phyloP scores from a whole-genome alignment of 2,888 invertebrate species.

The Phyto melanocephala region DNA sequence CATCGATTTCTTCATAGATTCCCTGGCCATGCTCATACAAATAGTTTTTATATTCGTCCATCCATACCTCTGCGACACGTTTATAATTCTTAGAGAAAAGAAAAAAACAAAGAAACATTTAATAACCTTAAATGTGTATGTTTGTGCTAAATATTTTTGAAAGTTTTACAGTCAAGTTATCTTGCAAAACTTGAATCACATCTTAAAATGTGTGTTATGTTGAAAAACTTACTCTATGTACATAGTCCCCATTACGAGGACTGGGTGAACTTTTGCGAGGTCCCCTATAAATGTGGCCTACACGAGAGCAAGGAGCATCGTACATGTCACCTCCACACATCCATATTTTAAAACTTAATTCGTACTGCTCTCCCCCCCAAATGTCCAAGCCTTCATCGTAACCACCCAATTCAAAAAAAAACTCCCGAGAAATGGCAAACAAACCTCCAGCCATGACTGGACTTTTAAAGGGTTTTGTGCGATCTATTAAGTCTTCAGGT shows the following conservation, averaged over 20 bases:
- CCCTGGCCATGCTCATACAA: conserved; percentile 88
- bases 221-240: conserved; percentile 77
- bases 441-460: conserved; percentile 99
- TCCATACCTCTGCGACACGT: conserved; percentile 98
- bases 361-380: conserved; percentile 99
- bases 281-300: conserved; percentile 94
- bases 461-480: conserved; percentile 81
- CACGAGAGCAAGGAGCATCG: conserved; percentile 95
- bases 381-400: conserved; percentile 96
- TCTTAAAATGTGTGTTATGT: no score
- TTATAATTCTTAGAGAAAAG: conserved; percentile 86
- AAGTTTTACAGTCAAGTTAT: no score
- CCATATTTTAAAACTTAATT: conserved; percentile 98
- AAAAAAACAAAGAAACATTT: not conserved
- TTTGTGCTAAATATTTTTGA: no score
- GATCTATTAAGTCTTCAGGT: conserved; percentile 74
- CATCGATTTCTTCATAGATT: conserved; percentile 85
- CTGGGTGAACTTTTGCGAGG: conserved; percentile 90
- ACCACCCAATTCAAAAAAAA: conserved; percentile 98
- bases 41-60: conserved; percentile 97
- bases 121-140: no score
- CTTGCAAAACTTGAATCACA: no score
- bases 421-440: conserved; percentile 94
- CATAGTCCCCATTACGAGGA: conserved; percentile 94
- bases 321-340: conserved; percentile 96